Percentiles rank a stretch among this genome's conserved stretches.
Conservation (phyloP, 1,140 invertebrate genomes). For the Drosophila pallidifrons region DNA sequence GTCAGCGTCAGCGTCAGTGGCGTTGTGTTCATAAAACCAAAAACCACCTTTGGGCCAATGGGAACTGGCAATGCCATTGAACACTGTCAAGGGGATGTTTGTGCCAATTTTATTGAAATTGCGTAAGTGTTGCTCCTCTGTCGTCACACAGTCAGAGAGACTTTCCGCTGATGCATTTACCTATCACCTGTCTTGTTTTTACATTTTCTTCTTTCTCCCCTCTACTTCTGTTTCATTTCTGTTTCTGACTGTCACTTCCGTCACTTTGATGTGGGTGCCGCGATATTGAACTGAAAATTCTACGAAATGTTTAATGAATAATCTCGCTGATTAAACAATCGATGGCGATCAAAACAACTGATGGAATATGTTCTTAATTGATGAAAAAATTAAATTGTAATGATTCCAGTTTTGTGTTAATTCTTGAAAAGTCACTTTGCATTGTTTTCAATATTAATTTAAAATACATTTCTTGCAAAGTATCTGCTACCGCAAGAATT, state of each 20-base stretch:
- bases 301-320: slow-evolving; percentile 46
- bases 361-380: not conserved
- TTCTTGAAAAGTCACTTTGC: too few relatives aligned
- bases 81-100: slow-evolving; percentile 52
- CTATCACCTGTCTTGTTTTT: slow-evolving; percentile 27
- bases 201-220: not conserved
- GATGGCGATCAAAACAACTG: slow-evolving; percentile 5
- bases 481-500: too few relatives aligned
- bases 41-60: slow-evolving; percentile 20
- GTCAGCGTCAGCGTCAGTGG: not conserved
- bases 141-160: not conserved
- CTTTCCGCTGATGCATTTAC: slow-evolving; percentile 1
- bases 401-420: not conserved
- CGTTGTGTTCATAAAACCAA: slow-evolving; percentile 16
- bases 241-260: slow-evolving; percentile 55
- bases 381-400: not conserved
- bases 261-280: slow-evolving; percentile 63
- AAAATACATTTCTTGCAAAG: too few relatives aligned
- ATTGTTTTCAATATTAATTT: too few relatives aligned
- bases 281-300: slow-evolving; percentile 42
- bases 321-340: slow-evolving; percentile 24
- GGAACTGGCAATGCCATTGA: slow-evolving; percentile 37
- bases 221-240: slow-evolving; percentile 1
- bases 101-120: slow-evolving; percentile 59
- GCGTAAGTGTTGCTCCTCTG: slow-evolving; percentile 46